Percentiles rank a stretch among this genome's conserved stretches.
phyloP scores from a whole-genome alignment of 2,888 invertebrate genomes.

The Morinoia aosen region DNA sequence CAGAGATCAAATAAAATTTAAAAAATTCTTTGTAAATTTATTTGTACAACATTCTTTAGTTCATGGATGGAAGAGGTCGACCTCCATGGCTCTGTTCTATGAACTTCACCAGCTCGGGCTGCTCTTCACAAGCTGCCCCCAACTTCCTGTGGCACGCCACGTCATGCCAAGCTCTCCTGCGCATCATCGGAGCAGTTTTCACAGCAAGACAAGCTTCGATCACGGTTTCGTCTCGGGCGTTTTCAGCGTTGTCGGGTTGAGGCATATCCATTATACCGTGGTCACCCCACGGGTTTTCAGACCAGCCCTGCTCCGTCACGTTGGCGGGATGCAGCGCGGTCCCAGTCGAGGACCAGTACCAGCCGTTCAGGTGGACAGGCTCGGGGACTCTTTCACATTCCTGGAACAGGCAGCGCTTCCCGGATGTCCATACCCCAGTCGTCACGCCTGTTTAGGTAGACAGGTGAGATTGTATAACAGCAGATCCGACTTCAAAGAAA shows the following conservation, averaged over 20 bases:
- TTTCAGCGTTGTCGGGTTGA: constrained; percentile 21
- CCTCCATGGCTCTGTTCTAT: not conserved
- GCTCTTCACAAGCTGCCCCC: not conserved
- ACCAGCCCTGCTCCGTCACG: not conserved
- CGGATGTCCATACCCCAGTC: not conserved
- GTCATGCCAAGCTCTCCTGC: not conserved
- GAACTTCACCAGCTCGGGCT: not conserved
- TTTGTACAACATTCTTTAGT: too few relatives aligned
- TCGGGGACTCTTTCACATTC: not conserved
- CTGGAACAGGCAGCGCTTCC: not conserved
- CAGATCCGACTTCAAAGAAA: too few relatives aligned
- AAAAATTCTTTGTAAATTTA: too few relatives aligned
- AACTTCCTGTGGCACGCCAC: not conserved
- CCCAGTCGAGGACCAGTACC: not conserved
- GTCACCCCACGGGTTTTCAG: not conserved
- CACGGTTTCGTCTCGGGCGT: not conserved
- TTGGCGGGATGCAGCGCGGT: not conserved
- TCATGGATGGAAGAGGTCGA: too few relatives aligned
- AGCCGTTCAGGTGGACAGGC: not conserved
- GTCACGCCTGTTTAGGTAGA: not conserved
- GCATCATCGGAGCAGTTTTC: not conserved
- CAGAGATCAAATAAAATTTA: too few relatives aligned
- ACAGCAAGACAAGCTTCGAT: not conserved
- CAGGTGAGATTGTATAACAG: not conserved
- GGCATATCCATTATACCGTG: not conserved